Conservation (phyloP, 1,140 invertebrate species). For the Magallana ariakensis region DNA sequence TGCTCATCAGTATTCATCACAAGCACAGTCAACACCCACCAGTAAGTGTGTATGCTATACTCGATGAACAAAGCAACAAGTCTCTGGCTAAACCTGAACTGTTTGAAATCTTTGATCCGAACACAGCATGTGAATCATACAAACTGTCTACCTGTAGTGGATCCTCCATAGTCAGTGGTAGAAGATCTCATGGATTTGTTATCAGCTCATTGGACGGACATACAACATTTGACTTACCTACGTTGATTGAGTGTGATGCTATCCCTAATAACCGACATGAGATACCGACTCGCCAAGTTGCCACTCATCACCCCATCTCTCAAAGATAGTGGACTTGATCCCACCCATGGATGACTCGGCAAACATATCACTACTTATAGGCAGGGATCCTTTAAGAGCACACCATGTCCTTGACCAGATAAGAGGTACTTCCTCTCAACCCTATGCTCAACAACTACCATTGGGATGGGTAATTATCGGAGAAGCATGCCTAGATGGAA, state of each 20-base stretch:
- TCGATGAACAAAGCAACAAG: conserved; percentile 49
- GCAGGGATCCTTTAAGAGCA: conserved; percentile 50
- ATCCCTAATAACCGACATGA: too few relatives aligned
- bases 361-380: conserved; percentile 44
- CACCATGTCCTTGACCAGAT: conserved; percentile 57
- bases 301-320: conserved; percentile 37
- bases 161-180: neutral
- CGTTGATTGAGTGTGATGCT: too few relatives aligned
- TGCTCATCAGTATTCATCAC: conserved; percentile 40
- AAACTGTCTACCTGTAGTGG: conserved; percentile 9
- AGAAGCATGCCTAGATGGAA: conserved; percentile 54
- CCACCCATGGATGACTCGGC: conserved; percentile 26
- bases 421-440: conserved; percentile 38
- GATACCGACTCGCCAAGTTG: too few relatives aligned
- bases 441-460: conserved; percentile 54
- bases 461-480: conserved; percentile 60
- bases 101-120: conserved; percentile 11
- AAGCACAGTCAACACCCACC: neutral
- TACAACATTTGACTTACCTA: too few relatives aligned
- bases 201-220: too few relatives aligned
- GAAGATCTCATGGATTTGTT: too few relatives aligned
- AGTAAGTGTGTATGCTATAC: conserved; percentile 35
- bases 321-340: neutral
- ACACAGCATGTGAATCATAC: neutral
- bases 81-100: conserved; percentile 20